Conservation (phyloP, 2,113 vertebrate genomes). For the Crocuta crocuta region DNA sequence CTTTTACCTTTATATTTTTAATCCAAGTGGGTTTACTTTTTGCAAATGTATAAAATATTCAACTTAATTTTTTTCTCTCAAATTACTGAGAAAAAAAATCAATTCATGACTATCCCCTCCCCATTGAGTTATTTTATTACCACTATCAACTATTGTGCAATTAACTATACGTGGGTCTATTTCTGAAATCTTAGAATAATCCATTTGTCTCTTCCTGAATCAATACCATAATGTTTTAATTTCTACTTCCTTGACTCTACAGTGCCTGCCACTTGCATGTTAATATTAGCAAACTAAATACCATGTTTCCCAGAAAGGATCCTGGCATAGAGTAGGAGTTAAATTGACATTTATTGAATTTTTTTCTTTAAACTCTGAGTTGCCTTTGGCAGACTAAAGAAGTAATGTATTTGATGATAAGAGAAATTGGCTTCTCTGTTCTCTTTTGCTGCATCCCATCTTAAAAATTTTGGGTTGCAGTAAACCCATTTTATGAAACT, state of each 20-base stretch:
- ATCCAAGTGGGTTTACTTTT: background rate
- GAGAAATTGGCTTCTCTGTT: slow-evolving; percentile 26
- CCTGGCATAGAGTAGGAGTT: slow-evolving; percentile 41
- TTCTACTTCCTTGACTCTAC: slow-evolving; percentile 26
- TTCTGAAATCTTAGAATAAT: background rate
- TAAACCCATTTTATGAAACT: background rate
- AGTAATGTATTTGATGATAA: slow-evolving; percentile 30
- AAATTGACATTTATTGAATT: slow-evolving; percentile 59
- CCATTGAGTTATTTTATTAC: background rate
- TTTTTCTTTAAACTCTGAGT: slow-evolving; percentile 56
- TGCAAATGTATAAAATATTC: background rate
- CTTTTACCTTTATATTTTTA: background rate
- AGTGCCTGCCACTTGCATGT: slow-evolving; percentile 14
- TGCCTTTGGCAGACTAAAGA: slow-evolving; percentile 40
- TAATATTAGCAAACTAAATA: slow-evolving; percentile 66
- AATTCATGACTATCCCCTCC: background rate
- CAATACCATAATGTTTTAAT: slow-evolving; percentile 22
- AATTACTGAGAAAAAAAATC: background rate
- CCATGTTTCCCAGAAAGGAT: slow-evolving; percentile 56
- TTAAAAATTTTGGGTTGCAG: slow-evolving; percentile 8
- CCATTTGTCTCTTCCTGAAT: background rate
- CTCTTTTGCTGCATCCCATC: background rate
- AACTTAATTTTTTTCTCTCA: background rate
- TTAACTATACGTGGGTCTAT: background rate
- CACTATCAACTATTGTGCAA: background rate